A percentile compares a stretch with the other conserved stretches of the same genome.
These are phyloP conservation scores for Metallyticus violacea DNA, from an alignment of 2,888 invertebrate genomes.

Conservation along the genomic window DNA sequence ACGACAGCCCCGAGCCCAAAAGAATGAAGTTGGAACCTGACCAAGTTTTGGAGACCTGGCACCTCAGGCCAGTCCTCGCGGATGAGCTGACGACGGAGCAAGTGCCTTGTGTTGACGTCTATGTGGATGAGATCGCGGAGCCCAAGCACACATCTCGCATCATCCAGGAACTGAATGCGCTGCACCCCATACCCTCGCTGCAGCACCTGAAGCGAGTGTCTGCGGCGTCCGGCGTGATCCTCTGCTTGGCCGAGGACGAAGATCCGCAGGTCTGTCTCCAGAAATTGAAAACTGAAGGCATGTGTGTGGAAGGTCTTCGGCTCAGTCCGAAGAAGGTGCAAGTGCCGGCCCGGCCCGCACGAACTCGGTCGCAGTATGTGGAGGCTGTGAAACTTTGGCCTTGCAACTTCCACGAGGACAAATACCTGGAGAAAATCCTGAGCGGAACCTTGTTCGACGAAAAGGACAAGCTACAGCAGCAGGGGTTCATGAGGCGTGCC, in stretches of 20 bases:
- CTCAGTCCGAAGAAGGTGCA: slow-evolving; percentile 54
- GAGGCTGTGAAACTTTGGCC: slow-evolving; percentile 68
- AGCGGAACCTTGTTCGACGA: slow-evolving; percentile 59
- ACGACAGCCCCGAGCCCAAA: not conserved
- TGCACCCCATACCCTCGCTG: slow-evolving; percentile 58
- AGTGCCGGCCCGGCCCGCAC: slow-evolving; percentile 63
- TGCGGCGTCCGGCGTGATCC: slow-evolving; percentile 53
- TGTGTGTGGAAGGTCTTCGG: slow-evolving; percentile 18
- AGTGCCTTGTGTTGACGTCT: slow-evolving; percentile 53
- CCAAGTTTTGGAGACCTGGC: slow-evolving; percentile 5
- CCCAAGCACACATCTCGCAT: slow-evolving; percentile 61
- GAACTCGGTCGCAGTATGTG: slow-evolving; percentile 64
- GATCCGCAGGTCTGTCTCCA: slow-evolving; percentile 24
- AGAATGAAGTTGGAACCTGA: not conserved
- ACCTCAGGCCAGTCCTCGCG: slow-evolving; percentile 22
- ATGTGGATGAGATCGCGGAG: slow-evolving; percentile 58
- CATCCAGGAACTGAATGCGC: slow-evolving; percentile 57
- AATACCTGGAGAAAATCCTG: slow-evolving; percentile 65
- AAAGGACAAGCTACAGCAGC: slow-evolving; percentile 55
- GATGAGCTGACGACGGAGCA: slow-evolving; percentile 21
- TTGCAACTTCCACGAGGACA: slow-evolving; percentile 79
- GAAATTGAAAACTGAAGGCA: slow-evolving; percentile 18
- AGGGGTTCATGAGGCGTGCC: slow-evolving; percentile 57
- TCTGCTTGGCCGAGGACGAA: slow-evolving; percentile 47
- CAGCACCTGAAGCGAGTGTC: slow-evolving; percentile 73